These are phyloP conservation scores for Andrena haemorrhoa DNA, from an alignment of 2,888 invertebrate species.

Conservation along the genomic window DNA sequence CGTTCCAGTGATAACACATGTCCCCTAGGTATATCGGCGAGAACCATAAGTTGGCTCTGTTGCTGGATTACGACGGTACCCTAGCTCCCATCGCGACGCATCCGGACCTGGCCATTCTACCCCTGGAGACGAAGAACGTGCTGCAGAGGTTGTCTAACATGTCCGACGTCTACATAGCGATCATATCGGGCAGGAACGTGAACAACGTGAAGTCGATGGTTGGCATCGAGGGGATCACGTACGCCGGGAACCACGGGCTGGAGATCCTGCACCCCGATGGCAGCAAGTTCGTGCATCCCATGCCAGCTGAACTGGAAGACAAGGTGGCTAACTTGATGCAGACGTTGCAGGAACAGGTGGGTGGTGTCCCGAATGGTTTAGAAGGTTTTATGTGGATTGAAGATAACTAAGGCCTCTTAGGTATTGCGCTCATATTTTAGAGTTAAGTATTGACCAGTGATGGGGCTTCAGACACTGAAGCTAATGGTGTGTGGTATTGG, in stretches of 20 bases:
- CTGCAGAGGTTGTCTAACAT: conserved; percentile 93
- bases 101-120: conserved; percentile 94
- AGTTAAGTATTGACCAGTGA: too few relatives aligned
- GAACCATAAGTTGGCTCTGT: conserved; percentile 92
- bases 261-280: conserved; percentile 96
- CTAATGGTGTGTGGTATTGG: too few relatives aligned
- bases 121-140: conserved; percentile 93
- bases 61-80: conserved; percentile 95
- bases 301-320: conserved; percentile 93
- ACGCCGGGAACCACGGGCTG: conserved; percentile 95
- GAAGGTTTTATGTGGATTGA: background rate
- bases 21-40: conserved; percentile 92
- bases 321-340: conserved; percentile 92
- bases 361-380: conserved; percentile 16
- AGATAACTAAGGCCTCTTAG: background rate
- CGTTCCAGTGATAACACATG: conserved; percentile 82
- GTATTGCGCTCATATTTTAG: too few relatives aligned
- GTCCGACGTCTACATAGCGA: conserved; percentile 94
- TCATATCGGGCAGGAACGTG: conserved; percentile 94
- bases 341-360: conserved; percentile 92
- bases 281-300: conserved; percentile 95
- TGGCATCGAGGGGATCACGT: conserved; percentile 95
- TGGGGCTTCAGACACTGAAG: too few relatives aligned
- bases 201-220: conserved; percentile 96
- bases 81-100: conserved; percentile 95